These are phyloP conservation scores for Ethmia dodecea DNA, from an alignment of 2,888 invertebrate genomes.

Conservation along the genomic window DNA sequence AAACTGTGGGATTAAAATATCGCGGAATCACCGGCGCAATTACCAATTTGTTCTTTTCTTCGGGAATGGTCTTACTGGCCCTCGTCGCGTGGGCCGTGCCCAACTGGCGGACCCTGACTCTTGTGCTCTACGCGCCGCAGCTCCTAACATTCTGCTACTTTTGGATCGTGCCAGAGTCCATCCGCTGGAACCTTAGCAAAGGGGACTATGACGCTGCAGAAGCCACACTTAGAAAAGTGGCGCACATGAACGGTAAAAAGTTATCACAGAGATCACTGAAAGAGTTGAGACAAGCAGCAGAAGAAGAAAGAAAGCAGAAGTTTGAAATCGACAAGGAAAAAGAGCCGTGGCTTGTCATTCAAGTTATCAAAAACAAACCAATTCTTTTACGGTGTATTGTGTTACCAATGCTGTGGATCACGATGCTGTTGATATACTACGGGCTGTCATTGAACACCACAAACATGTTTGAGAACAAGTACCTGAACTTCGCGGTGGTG, in stretches of 20 bases:
- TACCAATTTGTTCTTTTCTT: constrained; percentile 79
- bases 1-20: constrained; percentile 83
- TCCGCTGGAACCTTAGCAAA: constrained; percentile 85
- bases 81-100: constrained; percentile 81
- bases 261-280: constrained; percentile 43
- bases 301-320: constrained; percentile 33
- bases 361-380: constrained; percentile 41
- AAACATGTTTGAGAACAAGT: background rate
- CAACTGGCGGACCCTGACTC: constrained; percentile 82
- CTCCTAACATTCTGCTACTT: constrained; percentile 79
- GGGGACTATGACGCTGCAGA: constrained; percentile 81
- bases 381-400: constrained; percentile 40
- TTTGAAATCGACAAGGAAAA: constrained; percentile 25
- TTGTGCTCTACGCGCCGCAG: constrained; percentile 81
- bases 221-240: constrained; percentile 77
- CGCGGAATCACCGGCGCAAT: constrained; percentile 83
- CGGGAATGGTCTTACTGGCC: constrained; percentile 81
- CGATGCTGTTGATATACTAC: background rate
- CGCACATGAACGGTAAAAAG: constrained; percentile 73
- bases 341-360: constrained; percentile 49
- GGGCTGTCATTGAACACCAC: background rate
- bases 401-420: background rate
- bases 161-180: constrained; percentile 81
- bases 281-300: constrained; percentile 31
- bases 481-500: background rate